A percentile compares a stretch with the other conserved stretches of the same genome.
These are phyloP conservation scores for Drosophila subobscura DNA, from an alignment of 1,140 invertebrate species.

Conservation along the genomic window DNA sequence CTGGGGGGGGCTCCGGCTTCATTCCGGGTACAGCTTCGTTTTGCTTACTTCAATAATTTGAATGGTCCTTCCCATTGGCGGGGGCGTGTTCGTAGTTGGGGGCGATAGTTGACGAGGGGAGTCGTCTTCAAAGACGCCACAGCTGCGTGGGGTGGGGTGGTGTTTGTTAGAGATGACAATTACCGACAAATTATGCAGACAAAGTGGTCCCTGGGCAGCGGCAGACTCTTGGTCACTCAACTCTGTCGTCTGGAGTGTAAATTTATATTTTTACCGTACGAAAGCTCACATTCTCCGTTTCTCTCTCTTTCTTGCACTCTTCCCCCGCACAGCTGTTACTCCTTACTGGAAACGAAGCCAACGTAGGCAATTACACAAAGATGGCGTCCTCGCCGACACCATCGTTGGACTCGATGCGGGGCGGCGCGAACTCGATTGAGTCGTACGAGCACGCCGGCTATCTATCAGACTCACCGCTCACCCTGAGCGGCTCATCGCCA, in stretches of 20 bases:
- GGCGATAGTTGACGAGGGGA: constrained; percentile 22
- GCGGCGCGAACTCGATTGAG: constrained; percentile 95
- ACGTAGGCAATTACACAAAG: constrained; percentile 47
- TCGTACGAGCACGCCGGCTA: constrained; percentile 87
- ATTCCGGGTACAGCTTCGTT: constrained; percentile 53
- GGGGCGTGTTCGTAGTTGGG: constrained; percentile 49
- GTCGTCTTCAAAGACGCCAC: constrained; percentile 44
- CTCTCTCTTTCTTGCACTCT: background rate
- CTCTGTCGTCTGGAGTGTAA: background rate
- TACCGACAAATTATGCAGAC: constrained; percentile 69
- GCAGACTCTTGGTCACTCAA: constrained; percentile 35
- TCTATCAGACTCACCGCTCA: constrained; percentile 89
- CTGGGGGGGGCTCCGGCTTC: constrained; percentile 28
- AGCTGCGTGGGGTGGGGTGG: constrained; percentile 37
- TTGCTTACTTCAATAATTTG: constrained; percentile 48
- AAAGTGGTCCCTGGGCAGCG: constrained; percentile 15
- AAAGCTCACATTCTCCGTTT: constrained; percentile 5
- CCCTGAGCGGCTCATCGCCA: constrained; percentile 91
- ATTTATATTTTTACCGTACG: background rate
- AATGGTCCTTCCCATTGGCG: constrained; percentile 53
- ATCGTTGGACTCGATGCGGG: constrained; percentile 94
- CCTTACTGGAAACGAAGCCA: constrained; percentile 53
- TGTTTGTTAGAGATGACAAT: constrained; percentile 36
- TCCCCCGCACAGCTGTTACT: constrained; percentile 45
- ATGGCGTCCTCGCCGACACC: constrained; percentile 90